Conservation (phyloP, 2,797 vertebrate species). For the Glyptemys insculpta region DNA sequence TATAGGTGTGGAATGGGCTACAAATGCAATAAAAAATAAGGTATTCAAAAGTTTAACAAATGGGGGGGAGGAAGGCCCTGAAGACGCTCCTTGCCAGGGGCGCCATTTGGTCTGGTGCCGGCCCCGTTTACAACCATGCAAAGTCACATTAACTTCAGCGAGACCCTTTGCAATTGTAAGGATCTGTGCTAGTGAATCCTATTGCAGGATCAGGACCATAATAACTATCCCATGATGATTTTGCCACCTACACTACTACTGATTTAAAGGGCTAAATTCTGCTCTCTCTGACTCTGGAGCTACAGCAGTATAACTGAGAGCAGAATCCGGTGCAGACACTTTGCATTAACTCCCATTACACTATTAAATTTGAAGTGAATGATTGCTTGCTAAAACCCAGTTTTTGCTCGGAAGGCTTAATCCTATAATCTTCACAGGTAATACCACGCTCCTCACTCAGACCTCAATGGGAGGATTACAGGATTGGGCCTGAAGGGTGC, state of each 20-base stretch:
- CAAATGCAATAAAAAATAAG: too few relatives aligned
- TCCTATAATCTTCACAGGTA: neutral
- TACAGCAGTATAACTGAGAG: neutral
- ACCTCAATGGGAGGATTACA: neutral
- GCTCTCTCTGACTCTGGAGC: neutral
- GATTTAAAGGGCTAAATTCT: neutral
- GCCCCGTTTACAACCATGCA: neutral
- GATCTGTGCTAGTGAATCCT: neutral
- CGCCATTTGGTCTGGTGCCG: too few relatives aligned
- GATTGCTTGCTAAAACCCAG: neutral
- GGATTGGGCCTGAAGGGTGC: neutral
- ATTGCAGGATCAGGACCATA: neutral
- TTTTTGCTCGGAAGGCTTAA: neutral
- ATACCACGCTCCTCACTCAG: rapidly evolving
- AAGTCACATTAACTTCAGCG: neutral
- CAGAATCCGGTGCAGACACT: neutral
- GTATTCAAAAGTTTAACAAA: too few relatives aligned
- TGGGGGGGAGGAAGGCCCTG: too few relatives aligned
- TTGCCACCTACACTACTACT: neutral
- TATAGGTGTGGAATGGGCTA: too few relatives aligned
- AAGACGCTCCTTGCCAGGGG: too few relatives aligned
- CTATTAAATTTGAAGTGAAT: neutral
- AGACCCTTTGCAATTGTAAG: neutral
- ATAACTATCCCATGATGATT: neutral
- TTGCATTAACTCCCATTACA: neutral